Conservation (phyloP, 2,888 invertebrate genomes). For the Agonum fuliginosum region DNA sequence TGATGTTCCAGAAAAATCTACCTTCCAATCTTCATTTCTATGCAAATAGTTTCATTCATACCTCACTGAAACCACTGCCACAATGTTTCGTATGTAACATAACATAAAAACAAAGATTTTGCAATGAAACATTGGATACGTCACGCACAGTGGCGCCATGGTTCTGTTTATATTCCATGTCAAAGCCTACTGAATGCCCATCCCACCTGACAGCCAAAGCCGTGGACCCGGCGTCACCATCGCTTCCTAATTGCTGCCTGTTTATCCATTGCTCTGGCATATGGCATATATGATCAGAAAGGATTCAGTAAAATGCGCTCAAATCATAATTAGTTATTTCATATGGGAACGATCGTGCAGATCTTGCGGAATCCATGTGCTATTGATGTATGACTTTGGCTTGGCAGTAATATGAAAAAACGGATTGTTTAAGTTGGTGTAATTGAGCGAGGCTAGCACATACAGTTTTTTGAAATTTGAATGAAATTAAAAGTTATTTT, state of each 20-base stretch:
- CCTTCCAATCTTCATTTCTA: background rate
- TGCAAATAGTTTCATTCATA: background rate
- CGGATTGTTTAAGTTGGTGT: background rate
- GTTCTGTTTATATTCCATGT: slow-evolving; percentile 31
- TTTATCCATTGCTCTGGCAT: slow-evolving; percentile 34
- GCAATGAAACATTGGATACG: slow-evolving; percentile 7
- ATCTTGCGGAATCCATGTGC: background rate
- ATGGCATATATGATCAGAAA: background rate
- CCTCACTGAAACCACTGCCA: background rate
- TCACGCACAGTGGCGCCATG: slow-evolving; percentile 19
- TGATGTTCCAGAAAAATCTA: too few species aligned
- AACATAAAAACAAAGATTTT: slow-evolving; percentile 33
- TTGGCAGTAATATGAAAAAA: background rate
- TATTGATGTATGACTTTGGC: background rate
- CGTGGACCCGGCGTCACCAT: slow-evolving; percentile 21
- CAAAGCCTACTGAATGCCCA: slow-evolving; percentile 34
- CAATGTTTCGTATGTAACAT: background rate
- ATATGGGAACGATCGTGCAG: background rate
- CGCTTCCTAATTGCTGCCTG: slow-evolving; percentile 33
- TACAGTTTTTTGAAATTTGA: too few species aligned
- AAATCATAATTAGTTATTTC: background rate
- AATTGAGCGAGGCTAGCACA: background rate
- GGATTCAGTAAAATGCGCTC: slow-evolving; percentile 5
- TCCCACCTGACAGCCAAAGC: slow-evolving; percentile 26
- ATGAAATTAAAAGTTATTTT: too few species aligned